Evolutionary conservation across 1,140 invertebrate genomes (phyloP), one percentile per base, ranked within the genome.

Genomic region (Drosophila ananassae): DNA sequence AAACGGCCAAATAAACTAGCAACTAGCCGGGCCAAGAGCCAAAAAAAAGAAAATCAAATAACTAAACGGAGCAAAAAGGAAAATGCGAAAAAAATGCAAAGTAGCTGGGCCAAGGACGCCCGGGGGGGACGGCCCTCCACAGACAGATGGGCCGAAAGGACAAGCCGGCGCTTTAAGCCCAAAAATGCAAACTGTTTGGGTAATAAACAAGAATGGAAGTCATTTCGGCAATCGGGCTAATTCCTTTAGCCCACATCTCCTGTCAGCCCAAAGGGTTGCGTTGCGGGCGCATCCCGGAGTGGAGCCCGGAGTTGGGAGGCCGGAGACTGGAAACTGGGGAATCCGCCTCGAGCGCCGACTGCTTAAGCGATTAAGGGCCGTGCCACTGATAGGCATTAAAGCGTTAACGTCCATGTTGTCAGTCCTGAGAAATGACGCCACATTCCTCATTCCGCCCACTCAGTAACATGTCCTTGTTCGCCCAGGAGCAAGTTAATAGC

Each of bases 191-290:
- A 73, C 74, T 56, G 67, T 78, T 73, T 74, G 75, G 34, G 83
- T 77, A 85, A 77, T 72, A 84, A 77, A 77, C 61, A 61, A 44
- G 44, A 52, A 76, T 54, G 53, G 55, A 51, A 58, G 72, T 76
- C 72, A 75, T 69, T 73, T 73, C 63, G 58, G 58, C 71, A 74
- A 52, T 63, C 44, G 44, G 48, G 71, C 72, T 75, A 75, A 75
- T 75, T 74, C 72, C 34, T 64, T 64, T 46, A 41, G 60, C 53
- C 59, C 72, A 72, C 58, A 74, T 64, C 55, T 64, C 53, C 25
- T 57, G 44, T 62, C 44, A 21, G 58, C 69, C 37, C 71, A 75
- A 75, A 75, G 60, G 60, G 72, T 74, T 75, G 59, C 28, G 47
- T 34, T 6, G 50, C 8, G 17, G 13, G 6, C 41, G 39, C 5